These are phyloP conservation scores for Otus sunia DNA, from an alignment of 2,113 vertebrate genomes.

Conservation along the genomic window DNA sequence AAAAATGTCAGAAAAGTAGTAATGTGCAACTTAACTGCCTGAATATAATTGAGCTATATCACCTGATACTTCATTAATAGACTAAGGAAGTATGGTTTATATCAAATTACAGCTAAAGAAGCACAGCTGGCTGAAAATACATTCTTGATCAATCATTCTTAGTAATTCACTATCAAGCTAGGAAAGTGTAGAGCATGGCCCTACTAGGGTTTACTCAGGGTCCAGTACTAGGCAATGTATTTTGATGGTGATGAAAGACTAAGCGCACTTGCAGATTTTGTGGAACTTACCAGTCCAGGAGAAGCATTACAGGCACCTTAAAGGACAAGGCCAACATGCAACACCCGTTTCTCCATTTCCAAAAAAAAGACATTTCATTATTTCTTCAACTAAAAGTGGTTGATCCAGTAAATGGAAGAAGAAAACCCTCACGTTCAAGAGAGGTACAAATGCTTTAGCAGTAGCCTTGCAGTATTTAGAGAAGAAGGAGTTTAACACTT, in stretches of 20 bases:
- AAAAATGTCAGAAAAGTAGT: not conserved
- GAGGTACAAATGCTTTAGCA: not conserved
- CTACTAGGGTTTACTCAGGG: not conserved
- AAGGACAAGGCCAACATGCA: not conserved
- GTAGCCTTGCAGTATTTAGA: not conserved
- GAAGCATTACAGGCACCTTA: not conserved
- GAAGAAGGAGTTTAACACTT: not conserved
- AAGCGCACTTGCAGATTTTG: not conserved
- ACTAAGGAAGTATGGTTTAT: not conserved
- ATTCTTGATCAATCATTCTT: not conserved
- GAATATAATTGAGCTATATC: not conserved
- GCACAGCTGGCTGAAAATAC: not conserved
- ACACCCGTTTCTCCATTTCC: not conserved
- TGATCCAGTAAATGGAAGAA: not conserved
- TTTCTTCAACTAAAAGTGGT: not conserved
- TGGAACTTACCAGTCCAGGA: not conserved
- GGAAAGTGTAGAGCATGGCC: not conserved
- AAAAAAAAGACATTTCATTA: not conserved
- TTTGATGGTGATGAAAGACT: not conserved
- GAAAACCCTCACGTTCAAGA: not conserved
- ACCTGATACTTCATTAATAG: not conserved
- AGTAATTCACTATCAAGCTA: not conserved
- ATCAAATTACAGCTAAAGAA: not conserved
- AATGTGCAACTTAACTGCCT: not conserved
- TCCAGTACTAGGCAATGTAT: not conserved